Percentiles rank a stretch among this genome's conserved stretches.
Evolutionary conservation across 1,140 invertebrate species (phyloP).

Genomic region (Apis laboriosa): DNA sequence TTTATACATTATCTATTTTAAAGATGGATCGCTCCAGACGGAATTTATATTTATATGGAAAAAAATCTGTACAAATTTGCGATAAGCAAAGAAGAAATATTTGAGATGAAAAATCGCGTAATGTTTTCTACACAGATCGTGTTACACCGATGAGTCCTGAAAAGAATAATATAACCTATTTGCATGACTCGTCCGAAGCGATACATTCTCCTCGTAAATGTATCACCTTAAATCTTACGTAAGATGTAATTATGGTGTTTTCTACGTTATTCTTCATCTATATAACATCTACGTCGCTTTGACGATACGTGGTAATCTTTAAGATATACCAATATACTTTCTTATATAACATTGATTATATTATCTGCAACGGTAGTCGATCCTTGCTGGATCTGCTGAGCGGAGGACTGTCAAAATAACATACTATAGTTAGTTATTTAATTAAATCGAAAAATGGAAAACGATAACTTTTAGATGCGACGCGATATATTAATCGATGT

Average conservation of each 20-base stretch:
- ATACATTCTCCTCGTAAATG: not conserved
- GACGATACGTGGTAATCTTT: constrained; percentile 7
- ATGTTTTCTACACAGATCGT: not conserved
- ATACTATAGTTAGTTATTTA: not conserved
- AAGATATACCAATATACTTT: constrained; percentile 24
- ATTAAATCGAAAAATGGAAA: not conserved
- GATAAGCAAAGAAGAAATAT: not conserved
- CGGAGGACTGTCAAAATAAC: constrained; percentile 25
- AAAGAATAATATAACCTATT: not conserved
- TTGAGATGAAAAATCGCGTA: not conserved
- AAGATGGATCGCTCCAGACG: constrained; percentile 9
- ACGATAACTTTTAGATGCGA: not conserved
- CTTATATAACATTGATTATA: constrained; percentile 41
- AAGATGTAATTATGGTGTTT: not conserved
- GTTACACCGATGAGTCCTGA: not conserved
- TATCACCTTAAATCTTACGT: constrained; percentile 13
- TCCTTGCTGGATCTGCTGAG: constrained; percentile 20
- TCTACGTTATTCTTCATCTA: constrained; percentile 12
- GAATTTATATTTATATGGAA: too few relatives aligned
- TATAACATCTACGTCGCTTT: constrained; percentile 35
- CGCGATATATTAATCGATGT: not conserved
- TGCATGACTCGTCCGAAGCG: not conserved
- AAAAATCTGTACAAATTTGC: not conserved
- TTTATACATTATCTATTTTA: not conserved
- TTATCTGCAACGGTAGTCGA: constrained; percentile 3